Evolutionary conservation across 2,797 vertebrate genomes (phyloP).

Genomic region (Chaenodraco wilsoni): DNA sequence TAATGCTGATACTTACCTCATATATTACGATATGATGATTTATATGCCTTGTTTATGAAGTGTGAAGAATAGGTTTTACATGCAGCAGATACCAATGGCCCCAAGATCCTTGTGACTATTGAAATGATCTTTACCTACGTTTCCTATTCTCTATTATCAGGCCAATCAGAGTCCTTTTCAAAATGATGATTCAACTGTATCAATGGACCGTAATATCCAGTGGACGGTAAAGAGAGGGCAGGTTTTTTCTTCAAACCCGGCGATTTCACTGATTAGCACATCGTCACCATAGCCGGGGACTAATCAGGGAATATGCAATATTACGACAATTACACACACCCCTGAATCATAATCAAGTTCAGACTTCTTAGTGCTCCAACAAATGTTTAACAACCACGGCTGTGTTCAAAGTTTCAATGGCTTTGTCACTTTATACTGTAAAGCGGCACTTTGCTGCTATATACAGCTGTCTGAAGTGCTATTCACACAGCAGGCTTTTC

Average conservation of each 20-base stretch:
- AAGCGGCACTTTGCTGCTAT: background rate
- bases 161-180: background rate
- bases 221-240: background rate
- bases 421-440: background rate
- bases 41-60: conserved; percentile 2
- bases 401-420: background rate
- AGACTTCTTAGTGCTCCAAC: conserved; percentile 1
- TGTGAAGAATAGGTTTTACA: background rate
- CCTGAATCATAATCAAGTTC: conserved; percentile 2
- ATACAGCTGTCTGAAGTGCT: too few relatives aligned
- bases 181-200: background rate
- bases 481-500: background rate
- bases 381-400: too few relatives aligned
- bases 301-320: background rate
- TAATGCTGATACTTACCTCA: background rate
- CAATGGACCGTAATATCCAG: background rate
- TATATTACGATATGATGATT: conserved; percentile 17
- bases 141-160: background rate
- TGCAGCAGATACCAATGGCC: background rate
- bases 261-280: conserved; percentile 11
- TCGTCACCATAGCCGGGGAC: background rate
- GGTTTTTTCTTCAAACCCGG: background rate
- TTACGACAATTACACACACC: background rate
- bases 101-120: background rate
- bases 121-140: background rate